Conservation (phyloP, 1,140 invertebrate species). For the Lucilia sericata region DNA sequence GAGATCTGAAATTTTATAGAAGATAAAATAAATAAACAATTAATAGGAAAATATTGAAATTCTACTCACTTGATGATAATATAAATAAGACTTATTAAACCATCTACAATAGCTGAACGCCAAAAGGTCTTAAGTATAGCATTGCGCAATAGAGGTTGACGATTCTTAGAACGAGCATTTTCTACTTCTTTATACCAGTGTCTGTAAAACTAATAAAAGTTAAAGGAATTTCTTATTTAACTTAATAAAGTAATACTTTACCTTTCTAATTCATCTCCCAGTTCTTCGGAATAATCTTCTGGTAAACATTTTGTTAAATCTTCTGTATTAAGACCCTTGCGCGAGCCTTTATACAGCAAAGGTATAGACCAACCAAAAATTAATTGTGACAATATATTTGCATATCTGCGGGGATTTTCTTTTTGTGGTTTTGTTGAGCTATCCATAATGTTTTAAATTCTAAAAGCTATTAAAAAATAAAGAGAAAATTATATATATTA, state of each 20-base stretch:
- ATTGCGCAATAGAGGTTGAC: slow-evolving; percentile 67
- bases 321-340: slow-evolving; percentile 59
- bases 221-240: too few relatives aligned
- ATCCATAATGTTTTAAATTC: slow-evolving; percentile 55
- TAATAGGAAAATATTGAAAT: slow-evolving; percentile 40
- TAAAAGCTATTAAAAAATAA: neutral
- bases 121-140: slow-evolving; percentile 68
- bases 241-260: slow-evolving; percentile 53
- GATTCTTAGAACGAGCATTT: slow-evolving; percentile 58
- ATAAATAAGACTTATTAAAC: slow-evolving; percentile 66
- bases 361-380: slow-evolving; percentile 67
- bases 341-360: slow-evolving; percentile 60
- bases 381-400: slow-evolving; percentile 65
- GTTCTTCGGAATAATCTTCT: slow-evolving; percentile 62
- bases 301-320: slow-evolving; percentile 65
- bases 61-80: slow-evolving; percentile 68
- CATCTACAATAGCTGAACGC: slow-evolving; percentile 67
- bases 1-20: slow-evolving; percentile 59
- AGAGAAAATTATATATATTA: neutral
- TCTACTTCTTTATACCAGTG: slow-evolving; percentile 70
- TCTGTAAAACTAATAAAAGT: slow-evolving; percentile 45
- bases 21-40: slow-evolving; percentile 37
- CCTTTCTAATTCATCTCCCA: slow-evolving; percentile 66
- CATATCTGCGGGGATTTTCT: slow-evolving; percentile 61
- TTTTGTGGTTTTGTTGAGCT: slow-evolving; percentile 61